Conservation (phyloP, 2,797 vertebrate species). For the Cetoscarus ocellatus region DNA sequence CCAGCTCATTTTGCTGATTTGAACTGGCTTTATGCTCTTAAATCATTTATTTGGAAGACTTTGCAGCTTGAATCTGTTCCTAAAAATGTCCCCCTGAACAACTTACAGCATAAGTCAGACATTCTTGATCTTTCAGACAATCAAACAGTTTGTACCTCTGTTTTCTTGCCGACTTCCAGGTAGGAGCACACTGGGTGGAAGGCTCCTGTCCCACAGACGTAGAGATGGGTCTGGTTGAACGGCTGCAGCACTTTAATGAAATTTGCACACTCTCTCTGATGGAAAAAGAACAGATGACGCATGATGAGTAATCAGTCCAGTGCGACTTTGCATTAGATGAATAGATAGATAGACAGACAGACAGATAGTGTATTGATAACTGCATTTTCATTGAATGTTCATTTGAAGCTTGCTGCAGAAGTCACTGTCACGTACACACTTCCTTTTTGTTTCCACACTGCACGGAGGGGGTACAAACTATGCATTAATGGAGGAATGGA, state of each 20-base stretch:
- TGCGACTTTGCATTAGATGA: no score
- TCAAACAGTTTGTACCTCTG: slow-evolving; percentile 87
- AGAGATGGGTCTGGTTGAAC: slow-evolving; percentile 97
- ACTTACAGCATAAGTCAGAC: neutral
- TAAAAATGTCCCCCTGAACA: neutral
- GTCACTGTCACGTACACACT: neutral
- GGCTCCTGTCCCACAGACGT: slow-evolving; percentile 95
- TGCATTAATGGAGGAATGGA: no score
- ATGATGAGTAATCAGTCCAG: neutral
- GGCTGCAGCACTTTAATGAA: slow-evolving; percentile 94
- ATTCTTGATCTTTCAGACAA: neutral
- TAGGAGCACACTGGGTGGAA: slow-evolving; percentile 97
- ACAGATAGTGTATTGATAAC: no score
- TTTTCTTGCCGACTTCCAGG: slow-evolving; percentile 93
- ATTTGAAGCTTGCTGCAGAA: no score
- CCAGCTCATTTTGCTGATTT: slow-evolving; percentile 53
- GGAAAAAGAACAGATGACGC: slow-evolving; percentile 18
- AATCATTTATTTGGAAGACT: slow-evolving; percentile 28
- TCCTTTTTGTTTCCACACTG: no score
- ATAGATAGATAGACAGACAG: no score
- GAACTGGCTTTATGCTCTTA: slow-evolving; percentile 39
- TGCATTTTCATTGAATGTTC: no score
- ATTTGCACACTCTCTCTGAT: slow-evolving; percentile 96
- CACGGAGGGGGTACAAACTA: no score
- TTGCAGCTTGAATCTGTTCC: slow-evolving; percentile 16